phyloP scores from a whole-genome alignment of 2,888 invertebrate species.

The Phortica magna region DNA sequence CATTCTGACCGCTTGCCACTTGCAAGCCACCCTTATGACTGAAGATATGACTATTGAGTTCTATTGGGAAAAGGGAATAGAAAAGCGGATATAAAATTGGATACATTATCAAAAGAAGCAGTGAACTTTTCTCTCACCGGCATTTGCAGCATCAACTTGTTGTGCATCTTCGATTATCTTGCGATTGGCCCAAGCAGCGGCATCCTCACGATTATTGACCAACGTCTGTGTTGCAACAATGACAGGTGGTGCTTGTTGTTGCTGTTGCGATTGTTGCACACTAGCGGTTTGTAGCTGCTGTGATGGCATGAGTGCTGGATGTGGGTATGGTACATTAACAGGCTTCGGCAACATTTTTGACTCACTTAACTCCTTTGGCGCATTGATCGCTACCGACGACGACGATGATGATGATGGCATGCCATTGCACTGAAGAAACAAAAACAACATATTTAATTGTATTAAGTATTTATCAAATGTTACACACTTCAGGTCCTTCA shows the following conservation, averaged over 20 bases:
- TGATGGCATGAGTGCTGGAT: slow-evolving; percentile 54
- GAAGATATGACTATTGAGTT: slow-evolving; percentile 83
- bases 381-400: slow-evolving; percentile 45
- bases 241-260: slow-evolving; percentile 56
- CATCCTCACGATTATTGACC: slow-evolving; percentile 75
- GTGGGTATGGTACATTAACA: slow-evolving; percentile 56
- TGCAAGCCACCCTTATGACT: slow-evolving; percentile 85
- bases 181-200: slow-evolving; percentile 75
- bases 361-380: slow-evolving; percentile 45
- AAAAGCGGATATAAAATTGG: slow-evolving; percentile 10
- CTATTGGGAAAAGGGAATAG: slow-evolving; percentile 63
- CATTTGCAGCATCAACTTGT: slow-evolving; percentile 50
- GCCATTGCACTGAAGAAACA: slow-evolving; percentile 63
- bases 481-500: slow-evolving; percentile 87
- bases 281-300: slow-evolving; percentile 34
- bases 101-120: slow-evolving; percentile 48
- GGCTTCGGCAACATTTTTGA: slow-evolving; percentile 36
- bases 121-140: slow-evolving; percentile 56
- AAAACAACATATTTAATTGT: not conserved
- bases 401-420: slow-evolving; percentile 54
- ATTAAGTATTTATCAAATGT: not conserved
- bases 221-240: slow-evolving; percentile 52
- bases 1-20: slow-evolving; percentile 69
- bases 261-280: slow-evolving; percentile 50
- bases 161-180: slow-evolving; percentile 67